These are phyloP conservation scores for Chrysolina oricalcia DNA, from an alignment of 2,888 invertebrate genomes.

Conservation along the genomic window DNA sequence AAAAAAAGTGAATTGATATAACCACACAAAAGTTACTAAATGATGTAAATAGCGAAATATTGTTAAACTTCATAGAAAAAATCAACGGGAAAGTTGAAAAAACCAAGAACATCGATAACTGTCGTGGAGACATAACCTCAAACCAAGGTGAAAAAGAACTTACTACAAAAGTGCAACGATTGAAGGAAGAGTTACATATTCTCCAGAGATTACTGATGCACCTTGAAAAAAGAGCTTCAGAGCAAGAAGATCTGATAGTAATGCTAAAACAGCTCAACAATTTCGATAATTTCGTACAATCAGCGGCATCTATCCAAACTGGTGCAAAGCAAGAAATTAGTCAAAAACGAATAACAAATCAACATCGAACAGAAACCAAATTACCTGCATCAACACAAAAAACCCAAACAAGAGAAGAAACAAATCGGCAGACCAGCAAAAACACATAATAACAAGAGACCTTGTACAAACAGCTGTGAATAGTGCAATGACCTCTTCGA, in stretches of 20 bases:
- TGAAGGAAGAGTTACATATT: not conserved
- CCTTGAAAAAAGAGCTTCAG: conserved; percentile 16
- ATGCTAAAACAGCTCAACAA: conserved; percentile 22
- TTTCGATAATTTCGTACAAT: conserved; percentile 4
- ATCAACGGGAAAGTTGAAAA: not conserved
- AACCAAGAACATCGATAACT: not conserved
- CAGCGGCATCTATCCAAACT: conserved; percentile 12
- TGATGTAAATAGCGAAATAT: conserved; percentile 6
- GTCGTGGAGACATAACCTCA: conserved; percentile 7
- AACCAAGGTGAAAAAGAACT: not conserved
- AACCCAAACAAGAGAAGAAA: conserved; percentile 4
- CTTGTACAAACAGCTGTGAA: too few species aligned
- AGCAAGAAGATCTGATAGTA: conserved; percentile 21
- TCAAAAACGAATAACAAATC: conserved; percentile 5
- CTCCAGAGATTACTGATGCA: conserved; percentile 16
- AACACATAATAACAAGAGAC: not conserved
- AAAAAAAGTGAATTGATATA: conserved; percentile 6
- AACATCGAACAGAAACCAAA: not conserved
- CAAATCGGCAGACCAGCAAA: conserved; percentile 6
- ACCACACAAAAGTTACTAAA: conserved; percentile 1
- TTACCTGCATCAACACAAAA: not conserved
- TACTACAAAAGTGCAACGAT: not conserved
- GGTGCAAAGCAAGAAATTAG: not conserved
- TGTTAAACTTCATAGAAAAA: conserved; percentile 6
- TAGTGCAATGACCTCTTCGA: conserved; percentile 12